phyloP scores from a whole-genome alignment of 2,888 invertebrate species.

The Synergus gifuensis region DNA sequence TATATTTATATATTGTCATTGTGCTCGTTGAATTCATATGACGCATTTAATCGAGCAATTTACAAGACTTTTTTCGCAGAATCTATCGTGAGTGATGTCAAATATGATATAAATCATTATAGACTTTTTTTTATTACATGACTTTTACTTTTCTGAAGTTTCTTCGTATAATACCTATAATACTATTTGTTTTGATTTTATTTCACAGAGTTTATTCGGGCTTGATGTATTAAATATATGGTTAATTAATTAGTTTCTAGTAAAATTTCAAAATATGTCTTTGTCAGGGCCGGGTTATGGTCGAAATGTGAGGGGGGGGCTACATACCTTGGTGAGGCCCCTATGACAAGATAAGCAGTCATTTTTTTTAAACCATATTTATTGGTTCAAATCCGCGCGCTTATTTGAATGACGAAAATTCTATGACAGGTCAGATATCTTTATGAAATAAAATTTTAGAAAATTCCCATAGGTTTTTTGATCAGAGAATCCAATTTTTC shows the following conservation, averaged over 20 bases:
- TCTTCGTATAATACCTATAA: neutral
- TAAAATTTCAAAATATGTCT: too few species aligned
- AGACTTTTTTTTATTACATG: neutral
- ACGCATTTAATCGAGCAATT: conserved; percentile 9
- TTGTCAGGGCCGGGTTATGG: too few species aligned
- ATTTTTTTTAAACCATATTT: too few species aligned
- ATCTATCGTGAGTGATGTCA: conserved; percentile 1
- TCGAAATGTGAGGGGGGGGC: too few species aligned
- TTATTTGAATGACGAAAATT: too few species aligned
- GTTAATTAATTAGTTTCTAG: neutral
- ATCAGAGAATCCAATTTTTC: too few species aligned
- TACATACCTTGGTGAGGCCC: too few species aligned
- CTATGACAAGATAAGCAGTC: too few species aligned
- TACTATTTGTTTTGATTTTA: neutral
- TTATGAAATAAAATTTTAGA: too few species aligned
- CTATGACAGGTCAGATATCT: too few species aligned
- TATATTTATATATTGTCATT: neutral
- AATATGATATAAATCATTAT: neutral
- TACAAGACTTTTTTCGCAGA: conserved; percentile 4
- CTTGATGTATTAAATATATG: neutral
- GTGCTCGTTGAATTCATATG: neutral
- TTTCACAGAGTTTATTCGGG: neutral
- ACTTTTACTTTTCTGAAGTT: neutral
- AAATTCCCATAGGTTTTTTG: too few species aligned
- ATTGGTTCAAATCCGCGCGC: too few species aligned